A percentile compares a stretch with the other conserved stretches of the same genome.
Evolutionary conservation across 2,888 invertebrate species (phyloP).

Genomic region (Athalia cordata): DNA sequence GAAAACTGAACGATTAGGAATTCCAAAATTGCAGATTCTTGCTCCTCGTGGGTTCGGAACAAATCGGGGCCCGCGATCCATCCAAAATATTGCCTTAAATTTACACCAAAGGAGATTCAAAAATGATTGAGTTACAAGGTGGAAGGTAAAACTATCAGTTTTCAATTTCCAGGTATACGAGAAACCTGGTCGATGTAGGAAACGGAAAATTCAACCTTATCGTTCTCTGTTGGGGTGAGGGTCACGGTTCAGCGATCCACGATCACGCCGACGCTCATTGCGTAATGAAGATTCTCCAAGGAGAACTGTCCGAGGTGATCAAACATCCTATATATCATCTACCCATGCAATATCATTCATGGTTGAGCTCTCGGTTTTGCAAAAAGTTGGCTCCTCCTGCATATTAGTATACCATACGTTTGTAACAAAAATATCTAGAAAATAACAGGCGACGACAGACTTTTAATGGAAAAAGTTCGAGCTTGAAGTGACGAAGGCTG

Average conservation of each 20-base stretch:
- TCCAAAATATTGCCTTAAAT: not conserved
- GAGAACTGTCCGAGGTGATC: conserved; percentile 86
- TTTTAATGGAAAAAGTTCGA: no score
- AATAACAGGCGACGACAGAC: no score
- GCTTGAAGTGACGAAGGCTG: not conserved
- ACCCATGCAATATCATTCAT: no score
- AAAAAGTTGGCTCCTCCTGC: no score
- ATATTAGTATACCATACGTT: not conserved
- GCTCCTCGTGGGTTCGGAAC: no score
- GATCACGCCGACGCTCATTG: conserved; percentile 98
- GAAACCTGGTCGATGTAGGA: conserved; percentile 96
- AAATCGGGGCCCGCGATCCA: no score
- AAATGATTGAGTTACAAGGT: not conserved
- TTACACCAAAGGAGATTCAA: not conserved
- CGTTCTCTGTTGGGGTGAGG: conserved; percentile 98
- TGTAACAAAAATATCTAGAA: not conserved
- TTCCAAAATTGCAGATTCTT: no score
- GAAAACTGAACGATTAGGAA: no score
- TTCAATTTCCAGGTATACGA: conserved; percentile 84
- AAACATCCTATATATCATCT: no score
- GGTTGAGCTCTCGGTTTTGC: no score
- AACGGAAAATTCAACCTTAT: conserved; percentile 98
- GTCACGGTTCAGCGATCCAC: conserved; percentile 95
- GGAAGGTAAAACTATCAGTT: conserved; percentile 29
- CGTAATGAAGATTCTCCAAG: conserved; percentile 96